Evolutionary conservation across 2,797 vertebrate genomes (phyloP).

Genomic region (Podarcis lilfordi): DNA sequence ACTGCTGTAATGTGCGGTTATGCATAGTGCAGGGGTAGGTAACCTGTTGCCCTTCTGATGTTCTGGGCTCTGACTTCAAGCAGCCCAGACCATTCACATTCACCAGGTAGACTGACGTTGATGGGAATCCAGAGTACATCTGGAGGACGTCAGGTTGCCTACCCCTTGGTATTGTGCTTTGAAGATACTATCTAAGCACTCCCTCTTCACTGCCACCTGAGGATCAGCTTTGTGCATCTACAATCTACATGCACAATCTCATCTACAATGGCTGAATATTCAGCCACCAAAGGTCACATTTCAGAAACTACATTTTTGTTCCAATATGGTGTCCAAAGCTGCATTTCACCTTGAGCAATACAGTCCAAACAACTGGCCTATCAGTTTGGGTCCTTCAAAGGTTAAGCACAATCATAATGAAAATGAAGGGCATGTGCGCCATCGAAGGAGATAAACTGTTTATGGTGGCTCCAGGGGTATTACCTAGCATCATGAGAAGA

Average conservation of each 20-base stretch:
- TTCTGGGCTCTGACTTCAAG: no score
- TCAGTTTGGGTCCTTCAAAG: neutral
- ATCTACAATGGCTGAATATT: neutral
- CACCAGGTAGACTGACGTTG: neutral
- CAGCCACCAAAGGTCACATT: neutral
- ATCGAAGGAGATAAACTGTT: constrained; percentile 4
- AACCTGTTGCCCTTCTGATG: no score
- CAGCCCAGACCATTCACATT: no score
- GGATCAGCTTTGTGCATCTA: neutral
- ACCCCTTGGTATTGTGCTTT: neutral
- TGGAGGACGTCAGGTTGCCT: neutral
- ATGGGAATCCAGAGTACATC: neutral
- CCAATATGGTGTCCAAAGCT: neutral
- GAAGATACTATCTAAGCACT: neutral
- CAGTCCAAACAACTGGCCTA: neutral
- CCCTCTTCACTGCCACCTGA: neutral
- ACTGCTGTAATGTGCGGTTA: neutral
- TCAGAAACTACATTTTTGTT: neutral
- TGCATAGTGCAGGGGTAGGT: neutral
- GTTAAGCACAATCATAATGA: constrained; percentile 18
- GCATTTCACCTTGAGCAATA: neutral
- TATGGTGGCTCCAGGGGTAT: constrained; percentile 22
- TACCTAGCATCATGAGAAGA: constrained; percentile 15
- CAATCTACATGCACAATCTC: neutral
- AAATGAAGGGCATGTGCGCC: constrained; percentile 32